A percentile compares a stretch with the other conserved stretches of the same genome.
Conservation (phyloP, 30 jellyfish, hydroid and myxozoan genomes). For the Clytia hemisphaerica region DNA sequence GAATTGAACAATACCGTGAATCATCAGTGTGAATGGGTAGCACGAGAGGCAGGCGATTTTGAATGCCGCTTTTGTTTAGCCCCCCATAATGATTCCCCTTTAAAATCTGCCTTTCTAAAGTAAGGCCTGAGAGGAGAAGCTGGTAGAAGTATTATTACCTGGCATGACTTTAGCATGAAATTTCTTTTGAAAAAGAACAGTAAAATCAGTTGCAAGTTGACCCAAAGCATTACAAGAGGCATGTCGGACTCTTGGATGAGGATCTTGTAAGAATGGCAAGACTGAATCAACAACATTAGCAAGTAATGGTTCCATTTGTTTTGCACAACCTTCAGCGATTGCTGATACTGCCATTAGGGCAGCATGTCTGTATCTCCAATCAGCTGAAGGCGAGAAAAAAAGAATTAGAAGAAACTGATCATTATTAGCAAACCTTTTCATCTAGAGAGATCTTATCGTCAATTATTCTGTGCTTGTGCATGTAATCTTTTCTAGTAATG, state of each 20-base stretch:
- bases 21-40: too few species aligned
- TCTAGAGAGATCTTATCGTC: background rate
- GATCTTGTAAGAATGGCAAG: constrained; percentile 59
- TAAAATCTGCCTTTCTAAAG: too few species aligned
- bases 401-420: background rate
- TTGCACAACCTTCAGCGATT: constrained; percentile 94
- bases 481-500: background rate
- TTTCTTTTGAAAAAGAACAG: constrained; percentile 63
- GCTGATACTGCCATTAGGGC: constrained; percentile 98
- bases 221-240: constrained; percentile 99
- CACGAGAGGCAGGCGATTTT: too few species aligned
- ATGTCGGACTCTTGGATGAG: constrained; percentile 96
- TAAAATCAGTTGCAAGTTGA: constrained; percentile 96
- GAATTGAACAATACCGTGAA: too few species aligned
- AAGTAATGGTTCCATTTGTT: constrained; percentile 94
- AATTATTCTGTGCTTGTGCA: background rate
- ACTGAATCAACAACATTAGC: constrained; percentile 82
- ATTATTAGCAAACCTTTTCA: background rate
- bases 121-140: too few species aligned
- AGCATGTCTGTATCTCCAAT: constrained; percentile 96
- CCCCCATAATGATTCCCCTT: too few species aligned
- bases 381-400: constrained; percentile 35
- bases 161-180: constrained; percentile 85
- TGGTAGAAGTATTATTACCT: constrained; percentile 5
- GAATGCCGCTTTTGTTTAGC: too few species aligned